Conservation (phyloP, 2,797 vertebrate species). For the Falco novaeseelandiae region DNA sequence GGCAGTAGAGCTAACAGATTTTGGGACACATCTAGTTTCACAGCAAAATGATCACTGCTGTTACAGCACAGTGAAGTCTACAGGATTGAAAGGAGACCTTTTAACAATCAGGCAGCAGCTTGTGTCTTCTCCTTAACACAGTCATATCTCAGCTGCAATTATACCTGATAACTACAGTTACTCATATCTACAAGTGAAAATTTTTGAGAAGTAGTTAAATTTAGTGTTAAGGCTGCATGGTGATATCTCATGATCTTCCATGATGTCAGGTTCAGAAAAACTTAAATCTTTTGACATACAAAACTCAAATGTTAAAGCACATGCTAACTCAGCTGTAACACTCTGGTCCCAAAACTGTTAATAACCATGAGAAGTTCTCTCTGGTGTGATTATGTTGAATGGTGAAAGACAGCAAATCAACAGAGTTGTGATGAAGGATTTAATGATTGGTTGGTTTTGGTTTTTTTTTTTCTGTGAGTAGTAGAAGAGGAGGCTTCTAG, state of each 20-base stretch:
- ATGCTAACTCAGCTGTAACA: background rate
- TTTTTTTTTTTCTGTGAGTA: background rate
- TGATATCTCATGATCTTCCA: background rate
- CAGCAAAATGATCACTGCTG: background rate
- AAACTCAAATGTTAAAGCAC: background rate
- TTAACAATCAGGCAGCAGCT: background rate
- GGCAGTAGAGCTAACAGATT: background rate
- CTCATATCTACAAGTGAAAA: background rate
- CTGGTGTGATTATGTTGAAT: background rate
- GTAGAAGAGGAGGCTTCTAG: background rate
- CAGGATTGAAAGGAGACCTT: background rate
- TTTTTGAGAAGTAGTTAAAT: background rate
- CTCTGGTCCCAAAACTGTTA: background rate
- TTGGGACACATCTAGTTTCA: background rate
- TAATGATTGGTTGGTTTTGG: background rate
- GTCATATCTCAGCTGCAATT: background rate
- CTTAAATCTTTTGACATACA: background rate
- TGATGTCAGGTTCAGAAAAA: background rate
- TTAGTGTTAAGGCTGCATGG: background rate
- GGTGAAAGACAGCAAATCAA: background rate
- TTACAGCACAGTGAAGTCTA: background rate
- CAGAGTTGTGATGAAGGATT: background rate
- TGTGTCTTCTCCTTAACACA: background rate
- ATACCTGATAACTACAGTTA: background rate
- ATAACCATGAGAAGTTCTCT: background rate